Base-by-base conservation (phyloP, 1,140 invertebrate species). In the Drosophila albomicans region DNA sequence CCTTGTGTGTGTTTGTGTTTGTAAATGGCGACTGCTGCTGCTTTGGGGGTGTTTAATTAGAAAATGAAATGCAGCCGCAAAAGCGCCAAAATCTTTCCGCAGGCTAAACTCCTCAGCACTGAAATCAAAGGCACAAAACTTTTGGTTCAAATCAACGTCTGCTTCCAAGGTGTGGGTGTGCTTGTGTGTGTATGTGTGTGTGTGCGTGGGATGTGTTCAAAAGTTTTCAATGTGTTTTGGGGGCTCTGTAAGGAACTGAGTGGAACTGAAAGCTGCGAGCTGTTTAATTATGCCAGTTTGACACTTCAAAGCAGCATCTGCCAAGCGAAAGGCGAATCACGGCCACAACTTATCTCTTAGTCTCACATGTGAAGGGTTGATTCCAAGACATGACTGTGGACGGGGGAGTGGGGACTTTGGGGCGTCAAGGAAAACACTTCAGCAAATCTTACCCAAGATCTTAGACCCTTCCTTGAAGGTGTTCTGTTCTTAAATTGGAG, bases 241-340 rank as follows among this genome's bases (percentile, higher is more conserved):
- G 20, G 20, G 20, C 20, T 25, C 20, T 25, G 20, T 25, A 25
- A 25, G 20, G 20, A 25, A 0, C 20, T 25, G 20, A 25, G 20
- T 30, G 7, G 32, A 66, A 49, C 43, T 54, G 49, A 49, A 35
- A 41, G 65, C 62, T 69, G 64, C 48, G 63, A 74, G 66, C 63
- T 79, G 75, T 81, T 90, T 89, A 89, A 89, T 89, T 89, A 90
- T 89, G 85, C 85, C 85, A 89, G 82, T 87, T 90, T 89, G 85
- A 86, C 85, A 89, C 85, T 89, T 89, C 85, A 89, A 89, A 89
- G 81, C 85, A 87, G 82, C 78, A 74, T 79, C 58, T 74, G 71
- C 41, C 32, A 25, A 25, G 20, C 20, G 20, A 25, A 25, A 25
- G 32, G 35, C 16, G 20, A 59, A 52, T 30, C 46, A 32, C 25